Evolutionary conservation across 2,797 vertebrate species (phyloP).

Genomic region (Tympanoctomys barrerae): DNA sequence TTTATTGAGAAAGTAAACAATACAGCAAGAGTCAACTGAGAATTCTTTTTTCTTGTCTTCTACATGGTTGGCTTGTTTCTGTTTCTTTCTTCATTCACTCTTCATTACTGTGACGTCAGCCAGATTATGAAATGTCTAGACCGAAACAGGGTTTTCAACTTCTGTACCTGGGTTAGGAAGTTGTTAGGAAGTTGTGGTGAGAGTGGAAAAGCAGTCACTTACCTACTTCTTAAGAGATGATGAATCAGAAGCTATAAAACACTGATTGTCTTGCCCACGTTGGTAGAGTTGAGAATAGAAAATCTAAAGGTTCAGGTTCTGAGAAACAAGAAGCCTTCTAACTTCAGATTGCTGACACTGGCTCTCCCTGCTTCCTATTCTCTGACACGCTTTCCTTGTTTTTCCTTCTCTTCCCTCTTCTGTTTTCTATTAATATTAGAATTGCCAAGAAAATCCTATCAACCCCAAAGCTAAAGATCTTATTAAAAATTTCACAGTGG

Average conservation of each 20-base stretch:
- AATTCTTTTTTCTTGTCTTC: not conserved
- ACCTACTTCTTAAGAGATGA: not conserved
- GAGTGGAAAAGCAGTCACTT: not conserved
- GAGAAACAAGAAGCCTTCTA: not conserved
- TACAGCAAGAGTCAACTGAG: not conserved
- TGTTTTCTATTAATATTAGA: not conserved
- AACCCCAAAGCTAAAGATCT: not conserved
- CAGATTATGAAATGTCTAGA: not conserved
- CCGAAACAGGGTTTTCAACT: not conserved
- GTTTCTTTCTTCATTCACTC: not conserved
- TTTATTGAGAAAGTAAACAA: slow-evolving; percentile 26
- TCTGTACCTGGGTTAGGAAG: not conserved
- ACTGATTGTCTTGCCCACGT: not conserved
- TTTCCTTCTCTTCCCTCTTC: not conserved
- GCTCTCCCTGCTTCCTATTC: not conserved
- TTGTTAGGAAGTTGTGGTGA: not conserved
- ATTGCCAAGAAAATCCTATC: not conserved
- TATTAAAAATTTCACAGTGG: not conserved
- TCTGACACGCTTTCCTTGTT: accelerated
- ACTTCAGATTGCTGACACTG: too few species aligned
- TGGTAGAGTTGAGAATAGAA: not conserved
- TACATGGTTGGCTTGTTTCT: not conserved
- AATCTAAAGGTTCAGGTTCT: not conserved
- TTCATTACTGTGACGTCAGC: not conserved
- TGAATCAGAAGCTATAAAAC: not conserved